phyloP scores from a whole-genome alignment of 2,888 invertebrate species.

The Brachyptera risi region DNA sequence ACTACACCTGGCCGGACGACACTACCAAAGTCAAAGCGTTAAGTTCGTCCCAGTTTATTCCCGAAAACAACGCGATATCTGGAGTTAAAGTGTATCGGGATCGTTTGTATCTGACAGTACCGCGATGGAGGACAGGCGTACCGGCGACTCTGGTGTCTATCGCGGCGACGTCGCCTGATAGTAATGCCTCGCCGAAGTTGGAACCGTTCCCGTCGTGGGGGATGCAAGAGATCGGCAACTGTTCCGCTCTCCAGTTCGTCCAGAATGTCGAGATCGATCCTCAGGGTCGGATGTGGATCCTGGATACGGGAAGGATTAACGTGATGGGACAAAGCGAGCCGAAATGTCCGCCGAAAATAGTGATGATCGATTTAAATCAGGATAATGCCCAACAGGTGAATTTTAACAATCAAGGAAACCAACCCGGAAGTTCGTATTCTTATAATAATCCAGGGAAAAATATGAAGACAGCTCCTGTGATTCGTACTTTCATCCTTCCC shows the following conservation, averaged over 20 bases:
- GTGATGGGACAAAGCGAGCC: slow-evolving; percentile 40
- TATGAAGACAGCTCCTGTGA: slow-evolving; percentile 43
- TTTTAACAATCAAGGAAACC: neutral
- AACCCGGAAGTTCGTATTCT: neutral
- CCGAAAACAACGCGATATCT: slow-evolving; percentile 71
- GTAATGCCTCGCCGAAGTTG: slow-evolving; percentile 58
- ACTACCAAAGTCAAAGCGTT: slow-evolving; percentile 53
- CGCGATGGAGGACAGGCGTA: slow-evolving; percentile 69
- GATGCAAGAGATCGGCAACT: slow-evolving; percentile 62
- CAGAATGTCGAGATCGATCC: slow-evolving; percentile 71
- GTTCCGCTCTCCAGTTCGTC: slow-evolving; percentile 66
- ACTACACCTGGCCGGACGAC: slow-evolving; percentile 62
- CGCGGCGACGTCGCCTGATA: slow-evolving; percentile 58
- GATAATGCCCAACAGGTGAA: neutral
- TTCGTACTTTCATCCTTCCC: slow-evolving; percentile 59
- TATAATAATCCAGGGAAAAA: neutral
- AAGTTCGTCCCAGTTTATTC: slow-evolving; percentile 56
- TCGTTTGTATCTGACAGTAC: slow-evolving; percentile 69
- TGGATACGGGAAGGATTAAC: slow-evolving; percentile 63
- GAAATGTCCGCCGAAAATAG: slow-evolving; percentile 63
- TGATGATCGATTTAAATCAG: slow-evolving; percentile 61
- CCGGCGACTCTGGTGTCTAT: slow-evolving; percentile 70
- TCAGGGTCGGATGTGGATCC: slow-evolving; percentile 63
- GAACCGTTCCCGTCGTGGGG: slow-evolving; percentile 72
- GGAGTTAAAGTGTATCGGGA: slow-evolving; percentile 70